Evolutionary conservation across 2,888 invertebrate species (phyloP).

Genomic region (Magallana nippona): DNA sequence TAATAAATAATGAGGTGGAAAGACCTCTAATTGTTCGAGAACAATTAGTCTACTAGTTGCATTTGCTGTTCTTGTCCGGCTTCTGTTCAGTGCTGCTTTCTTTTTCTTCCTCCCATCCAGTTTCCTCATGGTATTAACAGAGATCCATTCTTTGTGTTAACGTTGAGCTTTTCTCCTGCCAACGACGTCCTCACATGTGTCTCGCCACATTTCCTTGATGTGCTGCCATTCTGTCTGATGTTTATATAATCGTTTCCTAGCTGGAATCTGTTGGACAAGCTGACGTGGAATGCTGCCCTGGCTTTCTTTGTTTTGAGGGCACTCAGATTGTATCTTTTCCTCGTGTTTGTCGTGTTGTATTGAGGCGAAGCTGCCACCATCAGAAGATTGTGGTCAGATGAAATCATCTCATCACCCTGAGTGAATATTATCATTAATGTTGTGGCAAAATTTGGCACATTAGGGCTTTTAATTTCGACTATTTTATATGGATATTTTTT

Average conservation of each 20-base stretch:
- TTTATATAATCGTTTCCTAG: neutral
- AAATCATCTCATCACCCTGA: constrained; percentile 34
- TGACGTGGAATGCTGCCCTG: neutral
- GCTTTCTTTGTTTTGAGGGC: neutral
- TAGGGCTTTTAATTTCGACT: too few species aligned
- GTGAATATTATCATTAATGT: neutral
- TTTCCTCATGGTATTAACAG: neutral
- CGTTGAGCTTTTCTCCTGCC: neutral
- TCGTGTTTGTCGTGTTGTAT: neutral
- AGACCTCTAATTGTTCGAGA: too few species aligned
- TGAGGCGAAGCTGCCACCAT: neutral
- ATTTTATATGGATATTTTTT: too few species aligned
- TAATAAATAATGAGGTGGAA: too few species aligned
- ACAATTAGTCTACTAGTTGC: too few species aligned
- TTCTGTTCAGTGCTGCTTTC: neutral
- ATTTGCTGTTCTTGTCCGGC: constrained; percentile 26
- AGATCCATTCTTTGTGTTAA: neutral
- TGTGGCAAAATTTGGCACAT: too few species aligned
- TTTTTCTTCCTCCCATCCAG: constrained; percentile 12
- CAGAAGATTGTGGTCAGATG: constrained; percentile 42
- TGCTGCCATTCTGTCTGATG: neutral
- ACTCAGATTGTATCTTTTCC: neutral
- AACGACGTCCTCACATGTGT: constrained; percentile 27
- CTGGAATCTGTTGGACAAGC: constrained; percentile 14
- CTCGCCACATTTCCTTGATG: neutral